A percentile compares a stretch with the other conserved stretches of the same genome.
Conservation (phyloP, 2,113 vertebrate species). For the Tricholaema leucomelas region DNA sequence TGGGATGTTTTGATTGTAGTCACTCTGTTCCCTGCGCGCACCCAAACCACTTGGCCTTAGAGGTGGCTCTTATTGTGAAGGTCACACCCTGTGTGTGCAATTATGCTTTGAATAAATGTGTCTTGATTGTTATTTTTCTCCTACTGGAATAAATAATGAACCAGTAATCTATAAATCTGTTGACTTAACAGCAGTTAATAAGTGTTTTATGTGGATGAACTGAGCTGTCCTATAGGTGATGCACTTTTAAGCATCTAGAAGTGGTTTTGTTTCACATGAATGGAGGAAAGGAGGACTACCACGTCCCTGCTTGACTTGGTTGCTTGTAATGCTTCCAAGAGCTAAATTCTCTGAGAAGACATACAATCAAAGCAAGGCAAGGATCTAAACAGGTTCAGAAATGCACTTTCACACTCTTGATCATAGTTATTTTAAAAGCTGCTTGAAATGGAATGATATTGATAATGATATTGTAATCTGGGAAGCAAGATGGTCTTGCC, state of each 20-base stretch:
- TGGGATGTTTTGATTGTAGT: background rate
- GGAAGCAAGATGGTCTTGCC: background rate
- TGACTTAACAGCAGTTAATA: constrained; percentile 52
- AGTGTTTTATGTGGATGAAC: constrained; percentile 4
- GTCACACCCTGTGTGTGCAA: constrained; percentile 30
- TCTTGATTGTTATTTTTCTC: constrained; percentile 56
- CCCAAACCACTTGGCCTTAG: background rate
- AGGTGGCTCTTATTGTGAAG: constrained; percentile 42
- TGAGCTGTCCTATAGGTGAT: constrained; percentile 25
- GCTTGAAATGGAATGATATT: background rate
- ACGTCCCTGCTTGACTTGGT: background rate
- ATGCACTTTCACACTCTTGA: background rate
- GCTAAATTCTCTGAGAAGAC: background rate
- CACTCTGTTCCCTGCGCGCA: background rate
- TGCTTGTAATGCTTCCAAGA: background rate
- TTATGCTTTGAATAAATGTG: constrained; percentile 39
- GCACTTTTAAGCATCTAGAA: background rate
- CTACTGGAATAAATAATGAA: constrained; percentile 31
- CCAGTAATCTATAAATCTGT: constrained; percentile 39
- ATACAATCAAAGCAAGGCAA: background rate
- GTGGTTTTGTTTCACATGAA: background rate
- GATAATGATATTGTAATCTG: background rate
- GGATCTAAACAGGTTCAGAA: background rate
- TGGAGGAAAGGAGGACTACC: background rate
- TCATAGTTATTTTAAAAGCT: background rate